Conservation (phyloP, 2,888 invertebrate genomes). For the Orchesella flavescens region DNA sequence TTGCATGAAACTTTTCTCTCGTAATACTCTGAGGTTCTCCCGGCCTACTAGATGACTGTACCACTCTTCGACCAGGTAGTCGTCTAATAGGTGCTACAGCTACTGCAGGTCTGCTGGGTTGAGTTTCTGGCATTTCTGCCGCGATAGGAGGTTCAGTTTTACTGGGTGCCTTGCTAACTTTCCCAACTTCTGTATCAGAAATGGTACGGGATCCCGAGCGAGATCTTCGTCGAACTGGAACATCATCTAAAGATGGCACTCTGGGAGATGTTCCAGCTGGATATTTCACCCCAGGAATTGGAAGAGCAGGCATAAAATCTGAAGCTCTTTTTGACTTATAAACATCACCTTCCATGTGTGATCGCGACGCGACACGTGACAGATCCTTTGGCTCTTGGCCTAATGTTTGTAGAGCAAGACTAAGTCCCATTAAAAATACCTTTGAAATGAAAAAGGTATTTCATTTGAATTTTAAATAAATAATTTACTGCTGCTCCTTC, state of each 20-base stretch:
- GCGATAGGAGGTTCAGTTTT: neutral
- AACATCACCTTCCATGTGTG: slow-evolving; percentile 11
- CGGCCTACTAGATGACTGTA: too few relatives aligned
- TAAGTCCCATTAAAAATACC: too few relatives aligned
- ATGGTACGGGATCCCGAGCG: neutral
- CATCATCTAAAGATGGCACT: neutral
- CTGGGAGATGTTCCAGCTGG: neutral
- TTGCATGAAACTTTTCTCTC: too few relatives aligned
- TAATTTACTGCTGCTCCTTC: too few relatives aligned
- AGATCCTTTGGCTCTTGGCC: too few relatives aligned
- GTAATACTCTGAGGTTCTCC: too few relatives aligned
- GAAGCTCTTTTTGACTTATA: slow-evolving; percentile 7
- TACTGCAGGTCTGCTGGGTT: neutral
- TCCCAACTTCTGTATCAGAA: neutral
- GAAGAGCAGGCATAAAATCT: slow-evolving; percentile 20
- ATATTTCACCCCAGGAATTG: slow-evolving; percentile 33
- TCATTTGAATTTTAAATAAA: too few relatives aligned
- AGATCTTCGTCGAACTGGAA: neutral
- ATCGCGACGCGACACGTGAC: too few relatives aligned
- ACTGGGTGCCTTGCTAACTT: neutral
- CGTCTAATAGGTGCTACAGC: too few relatives aligned
- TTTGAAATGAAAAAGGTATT: too few relatives aligned
- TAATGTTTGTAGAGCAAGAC: too few relatives aligned
- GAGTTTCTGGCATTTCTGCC: neutral
- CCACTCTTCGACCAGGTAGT: too few relatives aligned